These are phyloP conservation scores for Zosterops japonicus DNA, from an alignment of 2,113 vertebrate genomes.

Conservation along the genomic window DNA sequence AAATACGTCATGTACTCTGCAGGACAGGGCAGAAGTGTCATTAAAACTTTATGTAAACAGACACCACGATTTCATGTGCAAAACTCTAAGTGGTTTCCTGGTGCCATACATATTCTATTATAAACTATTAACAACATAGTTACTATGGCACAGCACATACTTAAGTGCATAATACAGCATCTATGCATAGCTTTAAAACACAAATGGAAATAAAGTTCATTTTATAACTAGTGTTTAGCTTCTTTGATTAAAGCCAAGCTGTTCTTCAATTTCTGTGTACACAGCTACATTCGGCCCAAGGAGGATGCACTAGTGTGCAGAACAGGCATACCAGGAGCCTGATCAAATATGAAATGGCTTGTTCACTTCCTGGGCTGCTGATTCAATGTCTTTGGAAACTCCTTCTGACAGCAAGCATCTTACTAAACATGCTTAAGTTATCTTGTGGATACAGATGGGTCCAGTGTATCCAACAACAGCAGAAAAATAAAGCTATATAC, in stretches of 20 bases:
- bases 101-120: constrained; percentile 1
- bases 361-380: not conserved
- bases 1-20: not conserved
- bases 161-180: not conserved
- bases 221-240: not conserved
- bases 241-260: not conserved
- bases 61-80: not conserved
- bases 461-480: not conserved
- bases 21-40: not conserved
- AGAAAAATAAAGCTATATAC: constrained; percentile 15
- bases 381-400: not conserved
- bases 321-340: not conserved
- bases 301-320: not conserved
- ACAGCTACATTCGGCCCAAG: not conserved
- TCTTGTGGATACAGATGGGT: not conserved
- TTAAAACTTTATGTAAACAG: constrained; percentile 6
- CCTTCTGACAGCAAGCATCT: not conserved
- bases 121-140: not conserved
- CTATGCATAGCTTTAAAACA: not conserved
- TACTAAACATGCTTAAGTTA: not conserved
- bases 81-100: not conserved
- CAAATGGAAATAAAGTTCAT: not conserved
- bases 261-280: not conserved
- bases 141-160: not conserved
- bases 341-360: not conserved